A percentile compares a stretch with the other conserved stretches of the same genome.
Conservation (phyloP, 2,797 vertebrate species). For the Kryptolebias ocellatus region DNA sequence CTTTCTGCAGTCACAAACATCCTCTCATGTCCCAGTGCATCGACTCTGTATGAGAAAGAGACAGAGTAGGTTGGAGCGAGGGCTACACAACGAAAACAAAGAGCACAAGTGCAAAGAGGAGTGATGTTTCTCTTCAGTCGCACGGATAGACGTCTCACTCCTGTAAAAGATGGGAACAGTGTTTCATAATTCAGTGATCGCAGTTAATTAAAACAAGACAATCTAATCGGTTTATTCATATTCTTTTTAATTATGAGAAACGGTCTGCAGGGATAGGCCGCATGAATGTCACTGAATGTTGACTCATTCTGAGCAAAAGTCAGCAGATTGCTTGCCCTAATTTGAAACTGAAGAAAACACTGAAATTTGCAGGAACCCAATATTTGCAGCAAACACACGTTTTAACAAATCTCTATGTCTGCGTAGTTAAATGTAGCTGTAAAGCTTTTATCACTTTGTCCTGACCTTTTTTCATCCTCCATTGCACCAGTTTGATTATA, state of each 20-base stretch:
- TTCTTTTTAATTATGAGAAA: too few species aligned
- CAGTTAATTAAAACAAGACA: neutral
- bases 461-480: slow-evolving; percentile 13
- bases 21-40: slow-evolving; percentile 67
- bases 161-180: neutral
- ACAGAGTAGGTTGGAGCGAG: slow-evolving; percentile 21
- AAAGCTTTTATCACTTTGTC: slow-evolving; percentile 8
- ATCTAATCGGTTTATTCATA: too few species aligned
- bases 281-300: too few species aligned
- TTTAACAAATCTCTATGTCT: neutral
- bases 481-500: slow-evolving; percentile 20
- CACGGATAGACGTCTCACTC: slow-evolving; percentile 4
- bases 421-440: neutral
- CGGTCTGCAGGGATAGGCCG: too few species aligned
- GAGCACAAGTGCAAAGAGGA: slow-evolving; percentile 16
- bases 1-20: slow-evolving; percentile 65
- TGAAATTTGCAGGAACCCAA: neutral
- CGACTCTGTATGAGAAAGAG: slow-evolving; percentile 47
- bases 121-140: slow-evolving; percentile 6
- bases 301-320: neutral
- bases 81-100: slow-evolving; percentile 9
- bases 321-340: neutral
- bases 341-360: neutral
- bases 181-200: neutral
- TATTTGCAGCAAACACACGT: neutral